Base-by-base conservation (phyloP, 2,888 invertebrate species). In the Drosophila anomelani region DNA sequence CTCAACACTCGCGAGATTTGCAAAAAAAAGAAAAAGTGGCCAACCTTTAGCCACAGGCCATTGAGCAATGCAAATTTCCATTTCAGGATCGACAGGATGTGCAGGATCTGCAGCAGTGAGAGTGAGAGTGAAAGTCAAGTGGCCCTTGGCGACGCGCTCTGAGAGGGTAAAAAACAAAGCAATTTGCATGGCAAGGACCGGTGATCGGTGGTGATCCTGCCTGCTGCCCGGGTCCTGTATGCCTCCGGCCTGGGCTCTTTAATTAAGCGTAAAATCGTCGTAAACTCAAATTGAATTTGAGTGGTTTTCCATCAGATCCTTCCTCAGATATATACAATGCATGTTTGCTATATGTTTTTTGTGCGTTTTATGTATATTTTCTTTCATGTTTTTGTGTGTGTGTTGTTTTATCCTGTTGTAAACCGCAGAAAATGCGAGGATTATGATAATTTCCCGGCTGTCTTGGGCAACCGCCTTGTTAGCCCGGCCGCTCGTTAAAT, bases 211-310 rank as follows among this genome's bases (percentile, higher is more conserved):
- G 13, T 23, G 46, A 53, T 54, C 15, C 53, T 43, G 44, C 57
- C 44, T 34, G 66, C 34, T 23, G 38, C 53, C 43, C 56, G 58
- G 34, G 38, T 43, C 47, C 55, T 34, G 55, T 34, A 49, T 36
- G 47, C 41, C 68, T 9, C 41, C n/a, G 39, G 49, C 39, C 29
- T 23, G 68, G 34, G 67, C 68, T 54, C 77, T 79, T 80, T 88
- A 84, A 84, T 84, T 84, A 87, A 87, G 83, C 83, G 83, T 87
- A 82, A 87, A 87, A 84, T 87, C 78, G 80, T 80, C 61, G 77
- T 78, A 54, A 57, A 83, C 74, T 82, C 46, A 81, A 83, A 85
- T 87, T 82, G 78, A 78, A 80, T 87, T 87, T 71, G 75, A 85
- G 88, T 82, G 77, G 66, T 80, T 80, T 82, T 68, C 51, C 58